These are phyloP conservation scores for Darevskia mixta DNA, from an alignment of 2,797 vertebrate species.

Conservation along the genomic window DNA sequence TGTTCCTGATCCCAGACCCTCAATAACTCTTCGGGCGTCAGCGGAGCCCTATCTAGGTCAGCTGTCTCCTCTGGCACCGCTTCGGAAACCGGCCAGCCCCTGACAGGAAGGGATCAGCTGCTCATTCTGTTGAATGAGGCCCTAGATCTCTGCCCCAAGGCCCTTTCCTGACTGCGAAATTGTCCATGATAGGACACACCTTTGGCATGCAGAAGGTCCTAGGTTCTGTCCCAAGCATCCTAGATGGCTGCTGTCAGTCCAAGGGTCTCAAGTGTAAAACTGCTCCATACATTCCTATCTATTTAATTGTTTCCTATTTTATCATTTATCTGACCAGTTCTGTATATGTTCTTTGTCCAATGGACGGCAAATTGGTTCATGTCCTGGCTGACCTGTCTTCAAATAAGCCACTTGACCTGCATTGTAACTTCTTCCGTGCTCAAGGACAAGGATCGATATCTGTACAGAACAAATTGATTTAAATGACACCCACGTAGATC, in stretches of 20 bases:
- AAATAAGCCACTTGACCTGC: neutral
- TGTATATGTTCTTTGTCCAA: neutral
- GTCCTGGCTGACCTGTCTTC: neutral
- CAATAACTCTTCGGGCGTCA: too few species aligned
- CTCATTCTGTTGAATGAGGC: too few species aligned
- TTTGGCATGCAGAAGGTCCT: neutral
- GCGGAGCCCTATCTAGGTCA: too few species aligned
- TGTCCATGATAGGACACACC: too few species aligned
- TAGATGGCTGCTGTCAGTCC: neutral
- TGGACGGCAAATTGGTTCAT: neutral
- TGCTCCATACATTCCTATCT: neutral
- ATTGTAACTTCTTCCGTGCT: neutral
- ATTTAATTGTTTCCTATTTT: neutral
- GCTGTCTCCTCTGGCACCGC: too few species aligned
- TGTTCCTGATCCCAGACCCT: too few species aligned
- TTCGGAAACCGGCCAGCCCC: too few species aligned
- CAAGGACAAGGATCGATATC: neutral
- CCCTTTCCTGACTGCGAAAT: neutral
- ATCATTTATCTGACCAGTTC: conserved; percentile 16
- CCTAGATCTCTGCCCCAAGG: neutral
- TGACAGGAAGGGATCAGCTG: too few species aligned
- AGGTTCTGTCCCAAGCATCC: neutral
- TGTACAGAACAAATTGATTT: neutral
- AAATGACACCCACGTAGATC: neutral
- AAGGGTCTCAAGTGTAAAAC: neutral